Base-by-base conservation (phyloP, 2,888 invertebrate species). In the Diaprepes abbreviatus region DNA sequence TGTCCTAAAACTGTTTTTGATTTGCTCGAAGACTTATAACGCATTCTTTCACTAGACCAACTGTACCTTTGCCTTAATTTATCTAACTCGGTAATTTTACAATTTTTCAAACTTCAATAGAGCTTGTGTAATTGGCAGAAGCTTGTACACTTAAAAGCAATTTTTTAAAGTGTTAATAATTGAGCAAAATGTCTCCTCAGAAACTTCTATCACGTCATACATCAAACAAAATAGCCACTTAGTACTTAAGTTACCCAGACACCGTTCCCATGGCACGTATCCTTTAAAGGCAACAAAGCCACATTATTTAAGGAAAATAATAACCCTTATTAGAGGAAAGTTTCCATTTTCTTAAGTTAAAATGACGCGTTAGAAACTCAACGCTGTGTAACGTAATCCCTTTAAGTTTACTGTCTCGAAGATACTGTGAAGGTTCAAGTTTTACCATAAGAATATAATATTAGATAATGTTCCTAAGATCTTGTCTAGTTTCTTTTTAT, bases 241-340 rank as follows among this genome's bases (percentile, higher is more conserved):
- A 43, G 28, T 45, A 21, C 65, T 65, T 31, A 65, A 65, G 65
- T 65, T 55, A 65, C 65, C 55, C 45, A 50, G 24, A 9, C 45
- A 45, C 24, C 45, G 45, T 24, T 50, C 28, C 28, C 45, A 14
- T 16, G 28, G 48, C 48, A 50, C 28, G 21, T 50, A 50, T 50
- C 28, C 48, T 14, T 14, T 17, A 21, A n/a, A 35, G 16, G 36
- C 54, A 54, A 54, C 35, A 40, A 31, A 17, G 40, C 24, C 40
- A 36, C 57, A 57, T 68, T 68, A 68, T 68, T 55, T 68, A 40
- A 52, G 38, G 62, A 57, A 66, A 70, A 70, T 70, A 70, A 66
- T 70, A 70, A 66, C 70, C 70, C 55, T 70, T 70, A 70, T 66
- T 66, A 70, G 55, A 57, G 57, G 40, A 54, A 43, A 70, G 70